These are phyloP conservation scores for Enteromius trimaculatus DNA, from an alignment of 2,797 vertebrate species.

Conservation along the genomic window DNA sequence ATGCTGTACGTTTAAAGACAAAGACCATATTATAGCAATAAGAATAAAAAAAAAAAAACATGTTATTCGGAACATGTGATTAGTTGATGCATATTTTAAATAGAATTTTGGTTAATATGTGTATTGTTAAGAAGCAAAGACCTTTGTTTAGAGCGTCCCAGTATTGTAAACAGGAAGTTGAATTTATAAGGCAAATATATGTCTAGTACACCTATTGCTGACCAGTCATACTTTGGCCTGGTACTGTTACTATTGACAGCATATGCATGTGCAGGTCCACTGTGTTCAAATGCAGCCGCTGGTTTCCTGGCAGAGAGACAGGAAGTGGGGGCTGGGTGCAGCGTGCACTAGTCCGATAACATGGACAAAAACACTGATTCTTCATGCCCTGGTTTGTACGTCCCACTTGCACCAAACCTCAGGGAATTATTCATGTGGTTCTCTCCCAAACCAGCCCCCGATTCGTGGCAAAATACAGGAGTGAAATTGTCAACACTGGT, in stretches of 20 bases:
- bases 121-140: background rate
- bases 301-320: constrained; percentile 74
- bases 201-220: background rate
- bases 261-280: constrained; percentile 34
- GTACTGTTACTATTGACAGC: constrained; percentile 24
- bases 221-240: background rate
- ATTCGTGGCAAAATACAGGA: constrained; percentile 23
- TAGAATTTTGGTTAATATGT: background rate
- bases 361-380: constrained; percentile 64
- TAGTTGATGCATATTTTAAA: background rate
- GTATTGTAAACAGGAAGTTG: constrained; percentile 4
- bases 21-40: background rate
- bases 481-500: constrained; percentile 3
- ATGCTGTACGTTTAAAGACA: background rate
- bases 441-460: background rate
- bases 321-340: constrained; percentile 71
- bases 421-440: constrained; percentile 30
- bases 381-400: constrained; percentile 41
- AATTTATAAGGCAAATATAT: background rate
- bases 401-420: constrained; percentile 7
- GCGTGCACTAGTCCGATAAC: constrained; percentile 63
- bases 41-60: background rate
- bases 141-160: background rate
- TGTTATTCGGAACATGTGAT: background rate
- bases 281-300: constrained; percentile 50